Evolutionary conservation across 2,888 invertebrate genomes (phyloP).

Genomic region (Ichneumoninae sp.): DNA sequence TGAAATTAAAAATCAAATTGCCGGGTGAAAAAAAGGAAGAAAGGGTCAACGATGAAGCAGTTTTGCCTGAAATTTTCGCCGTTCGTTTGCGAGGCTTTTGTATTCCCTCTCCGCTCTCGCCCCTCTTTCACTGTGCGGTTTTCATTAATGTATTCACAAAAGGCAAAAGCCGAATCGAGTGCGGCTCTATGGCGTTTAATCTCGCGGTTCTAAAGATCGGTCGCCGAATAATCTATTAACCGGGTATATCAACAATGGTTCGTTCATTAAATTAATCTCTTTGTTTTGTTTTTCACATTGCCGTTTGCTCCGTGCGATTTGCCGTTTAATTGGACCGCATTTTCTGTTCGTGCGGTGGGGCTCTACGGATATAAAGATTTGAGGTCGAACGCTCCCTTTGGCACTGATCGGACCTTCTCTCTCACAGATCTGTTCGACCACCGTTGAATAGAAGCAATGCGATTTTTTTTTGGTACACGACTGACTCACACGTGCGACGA

Average conservation of each 20-base stretch:
- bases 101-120: neutral
- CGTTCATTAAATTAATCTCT: neutral
- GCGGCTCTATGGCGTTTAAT: neutral
- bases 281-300: neutral
- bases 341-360: neutral
- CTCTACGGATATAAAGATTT: conserved; percentile 12
- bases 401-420: neutral
- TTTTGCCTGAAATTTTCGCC: neutral
- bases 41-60: neutral
- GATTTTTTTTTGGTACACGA: neutral
- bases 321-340: neutral
- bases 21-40: neutral
- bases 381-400: neutral
- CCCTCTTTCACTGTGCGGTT: neutral
- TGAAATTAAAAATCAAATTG: conserved; percentile 6
- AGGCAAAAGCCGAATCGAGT: neutral
- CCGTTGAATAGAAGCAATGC: neutral
- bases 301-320: neutral
- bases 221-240: neutral
- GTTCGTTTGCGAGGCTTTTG: neutral
- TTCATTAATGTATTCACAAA: conserved; percentile 1
- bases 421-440: conserved; percentile 11
- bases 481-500: neutral
- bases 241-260: neutral
- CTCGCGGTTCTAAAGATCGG: neutral